Conservation (phyloP, 2,888 invertebrate species). For the Drosophila peninsularis region DNA sequence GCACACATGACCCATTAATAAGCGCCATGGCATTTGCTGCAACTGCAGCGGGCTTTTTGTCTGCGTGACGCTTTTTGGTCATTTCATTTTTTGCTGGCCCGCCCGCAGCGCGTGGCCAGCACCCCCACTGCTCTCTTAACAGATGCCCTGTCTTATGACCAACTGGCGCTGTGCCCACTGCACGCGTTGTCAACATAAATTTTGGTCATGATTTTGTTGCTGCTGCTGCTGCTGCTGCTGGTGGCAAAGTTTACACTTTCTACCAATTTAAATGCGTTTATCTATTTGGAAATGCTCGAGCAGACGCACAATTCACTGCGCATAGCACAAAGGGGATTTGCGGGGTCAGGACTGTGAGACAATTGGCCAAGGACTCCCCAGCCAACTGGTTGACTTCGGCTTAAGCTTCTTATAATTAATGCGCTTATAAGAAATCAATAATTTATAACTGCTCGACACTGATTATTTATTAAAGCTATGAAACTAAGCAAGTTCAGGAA, state of each 20-base stretch:
- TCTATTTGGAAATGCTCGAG: conserved; percentile 49
- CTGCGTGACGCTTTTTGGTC: conserved; percentile 39
- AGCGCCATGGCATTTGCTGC: conserved; percentile 53
- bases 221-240: conserved; percentile 37
- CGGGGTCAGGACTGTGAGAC: no score
- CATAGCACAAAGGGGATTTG: not conserved
- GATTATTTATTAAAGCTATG: not conserved
- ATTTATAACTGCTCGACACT: not conserved
- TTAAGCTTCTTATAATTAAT: conserved; percentile 19
- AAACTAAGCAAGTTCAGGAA: no score
- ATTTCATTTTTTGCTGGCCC: conserved; percentile 47
- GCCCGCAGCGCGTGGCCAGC: conserved; percentile 18
- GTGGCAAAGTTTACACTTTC: conserved; percentile 65
- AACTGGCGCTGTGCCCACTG: conserved; percentile 54
- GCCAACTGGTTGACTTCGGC: conserved; percentile 1
- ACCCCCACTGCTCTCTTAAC: no score
- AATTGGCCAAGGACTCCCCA: not conserved
- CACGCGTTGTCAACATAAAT: conserved; percentile 73
- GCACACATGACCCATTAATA: conserved; percentile 77
- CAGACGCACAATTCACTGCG: conserved; percentile 36
- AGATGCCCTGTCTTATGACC: not conserved
- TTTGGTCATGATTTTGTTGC: conserved; percentile 49
- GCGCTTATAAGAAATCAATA: conserved; percentile 12
- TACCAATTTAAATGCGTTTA: conserved; percentile 70
- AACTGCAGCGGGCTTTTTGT: conserved; percentile 28